Percentiles rank a stretch among this genome's conserved stretches.
Conservation (phyloP, 35 echinoderm and acorn worm species). For the Ptychodera flava region DNA sequence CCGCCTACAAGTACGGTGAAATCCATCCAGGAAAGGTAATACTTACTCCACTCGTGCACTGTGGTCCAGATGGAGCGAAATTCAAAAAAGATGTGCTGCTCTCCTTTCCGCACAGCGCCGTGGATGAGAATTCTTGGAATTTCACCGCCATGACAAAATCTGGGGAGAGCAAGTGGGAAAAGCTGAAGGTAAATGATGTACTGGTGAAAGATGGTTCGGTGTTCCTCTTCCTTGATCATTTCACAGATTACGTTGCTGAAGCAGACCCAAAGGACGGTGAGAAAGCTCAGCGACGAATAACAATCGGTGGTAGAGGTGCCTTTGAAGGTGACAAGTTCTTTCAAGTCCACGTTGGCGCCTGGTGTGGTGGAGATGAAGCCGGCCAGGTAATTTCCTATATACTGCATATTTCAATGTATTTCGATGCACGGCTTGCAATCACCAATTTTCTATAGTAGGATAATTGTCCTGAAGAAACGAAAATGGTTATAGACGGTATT, state of each 20-base stretch:
- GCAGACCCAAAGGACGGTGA: not conserved
- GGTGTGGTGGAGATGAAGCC: no score
- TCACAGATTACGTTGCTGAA: not conserved
- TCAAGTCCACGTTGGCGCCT: no score
- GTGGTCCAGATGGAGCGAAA: not conserved
- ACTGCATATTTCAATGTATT: no score
- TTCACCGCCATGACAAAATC: not conserved
- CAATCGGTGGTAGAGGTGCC: no score
- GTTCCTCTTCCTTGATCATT: not conserved
- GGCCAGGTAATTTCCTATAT: no score
- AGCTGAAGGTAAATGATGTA: not conserved
- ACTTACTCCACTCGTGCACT: not conserved
- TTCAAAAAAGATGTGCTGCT: not conserved
- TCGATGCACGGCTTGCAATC: no score
- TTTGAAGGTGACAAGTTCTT: no score
- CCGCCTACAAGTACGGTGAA: not conserved
- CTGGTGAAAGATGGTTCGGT: not conserved
- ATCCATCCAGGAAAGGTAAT: not conserved
- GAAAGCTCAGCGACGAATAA: not conserved
- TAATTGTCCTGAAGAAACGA: no score
- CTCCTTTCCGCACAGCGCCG: not conserved
- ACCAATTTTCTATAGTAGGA: no score
- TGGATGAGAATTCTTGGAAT: not conserved
- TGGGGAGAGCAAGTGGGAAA: not conserved
- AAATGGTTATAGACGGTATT: no score